Evolutionary conservation across 2,888 invertebrate species (phyloP).

Genomic region (Piscicola geometra): DNA sequence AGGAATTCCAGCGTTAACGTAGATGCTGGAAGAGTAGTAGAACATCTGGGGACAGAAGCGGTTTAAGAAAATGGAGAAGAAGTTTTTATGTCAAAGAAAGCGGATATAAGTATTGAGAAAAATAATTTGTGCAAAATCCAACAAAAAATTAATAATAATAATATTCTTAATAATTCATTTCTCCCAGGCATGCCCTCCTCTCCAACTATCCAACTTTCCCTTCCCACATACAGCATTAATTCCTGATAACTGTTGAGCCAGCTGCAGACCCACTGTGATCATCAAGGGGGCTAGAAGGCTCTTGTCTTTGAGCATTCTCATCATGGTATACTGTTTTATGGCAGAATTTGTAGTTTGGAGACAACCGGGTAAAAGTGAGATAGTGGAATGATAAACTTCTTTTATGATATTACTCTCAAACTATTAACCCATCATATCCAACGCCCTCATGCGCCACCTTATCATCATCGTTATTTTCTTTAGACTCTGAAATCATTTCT

Average conservation of each 20-base stretch:
- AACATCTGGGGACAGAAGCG: too few relatives aligned
- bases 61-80: too few relatives aligned
- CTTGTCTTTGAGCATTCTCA: conserved; percentile 65
- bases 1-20: conserved; percentile 80
- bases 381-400: too few relatives aligned
- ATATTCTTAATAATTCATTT: too few relatives aligned
- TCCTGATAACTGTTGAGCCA: conserved; percentile 93
- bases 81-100: conserved; percentile 67
- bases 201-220: not conserved
- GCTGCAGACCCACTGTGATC: conserved; percentile 91
- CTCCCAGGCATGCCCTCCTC: not conserved
- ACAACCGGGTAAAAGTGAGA: too few relatives aligned
- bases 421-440: too few relatives aligned
- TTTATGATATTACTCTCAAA: too few relatives aligned
- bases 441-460: not conserved
- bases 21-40: conserved; percentile 89
- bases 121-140: too few relatives aligned
- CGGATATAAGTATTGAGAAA: too few relatives aligned
- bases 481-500: not conserved
- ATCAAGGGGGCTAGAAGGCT: conserved; percentile 86
- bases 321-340: conserved; percentile 27
- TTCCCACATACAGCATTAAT: conserved; percentile 70
- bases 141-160: not conserved
- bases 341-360: too few relatives aligned
- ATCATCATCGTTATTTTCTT: not conserved